phyloP scores from a whole-genome alignment of 2,888 invertebrate species.

The Horisme vitalbata region DNA sequence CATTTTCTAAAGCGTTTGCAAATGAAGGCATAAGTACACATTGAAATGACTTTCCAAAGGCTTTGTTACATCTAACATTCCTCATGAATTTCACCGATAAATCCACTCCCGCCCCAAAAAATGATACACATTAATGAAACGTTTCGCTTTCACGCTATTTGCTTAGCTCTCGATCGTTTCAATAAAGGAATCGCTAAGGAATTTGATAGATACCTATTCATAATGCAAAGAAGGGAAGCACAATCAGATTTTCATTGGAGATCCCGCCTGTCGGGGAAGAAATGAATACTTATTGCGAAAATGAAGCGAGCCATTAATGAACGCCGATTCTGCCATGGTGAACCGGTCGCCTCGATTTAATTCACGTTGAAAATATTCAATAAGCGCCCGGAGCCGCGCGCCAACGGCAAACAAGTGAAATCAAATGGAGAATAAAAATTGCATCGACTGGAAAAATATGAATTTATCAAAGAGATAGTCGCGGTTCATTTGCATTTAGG shows the following conservation, averaged over 20 bases:
- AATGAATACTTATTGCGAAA: constrained; percentile 81
- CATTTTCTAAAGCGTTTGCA: constrained; percentile 66
- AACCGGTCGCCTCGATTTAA: constrained; percentile 68
- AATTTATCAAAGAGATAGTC: constrained; percentile 37
- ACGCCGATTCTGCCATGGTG: constrained; percentile 57
- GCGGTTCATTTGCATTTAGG: constrained; percentile 24
- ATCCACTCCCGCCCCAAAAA: constrained; percentile 39
- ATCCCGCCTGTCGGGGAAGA: constrained; percentile 49
- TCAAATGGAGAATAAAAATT: constrained; percentile 56
- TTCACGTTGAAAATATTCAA: constrained; percentile 76
- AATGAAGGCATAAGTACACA: constrained; percentile 57
- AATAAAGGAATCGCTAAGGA: constrained; percentile 61
- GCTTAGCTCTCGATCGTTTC: constrained; percentile 57
- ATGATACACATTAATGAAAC: constrained; percentile 57
- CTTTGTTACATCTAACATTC: constrained; percentile 52
- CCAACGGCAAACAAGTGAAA: constrained; percentile 55
- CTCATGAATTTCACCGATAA: constrained; percentile 42
- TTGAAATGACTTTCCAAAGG: constrained; percentile 59
- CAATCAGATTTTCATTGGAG: constrained; percentile 77
- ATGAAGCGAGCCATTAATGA: constrained; percentile 75
- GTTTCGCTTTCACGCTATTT: constrained; percentile 54
- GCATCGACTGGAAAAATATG: constrained; percentile 48
- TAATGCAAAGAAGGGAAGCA: constrained; percentile 73
- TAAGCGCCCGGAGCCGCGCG: constrained; percentile 60
- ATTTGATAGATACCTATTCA: constrained; percentile 68